Base-by-base conservation (phyloP, 2,797 vertebrate genomes). In the Dendrocincla tyrannina region DNA sequence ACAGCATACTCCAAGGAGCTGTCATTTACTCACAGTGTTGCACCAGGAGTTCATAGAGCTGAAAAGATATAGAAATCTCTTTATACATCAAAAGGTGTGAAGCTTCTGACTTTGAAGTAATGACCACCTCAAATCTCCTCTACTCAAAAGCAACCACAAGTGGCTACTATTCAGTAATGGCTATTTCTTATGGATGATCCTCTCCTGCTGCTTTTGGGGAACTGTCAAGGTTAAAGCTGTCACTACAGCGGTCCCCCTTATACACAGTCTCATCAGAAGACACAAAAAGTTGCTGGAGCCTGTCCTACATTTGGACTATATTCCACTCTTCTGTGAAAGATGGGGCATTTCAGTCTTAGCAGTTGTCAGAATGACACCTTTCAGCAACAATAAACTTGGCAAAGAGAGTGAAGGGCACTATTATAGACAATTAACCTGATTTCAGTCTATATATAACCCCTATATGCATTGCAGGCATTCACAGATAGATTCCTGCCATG, bases 391-490 rank as follows among this genome's bases (percentile, higher is more conserved):
- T 50, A 74, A 88, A 56, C 44, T 76, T 9, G 4, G 75, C 62
- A 92, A 85, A 69, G 83, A 63, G 56, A 88, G 74, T n/a, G 72
- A 94, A 82, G 47, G 37, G 37, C 37, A 67, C 53, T 81, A 22
- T 70, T 83, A 47, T 2, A 63, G 70, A 78, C 52, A 91, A 87
- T 92, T 87, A 95, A 91, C 93, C 86, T 94, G 69, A 82, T 86
- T 90, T 85, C 47, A 46, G 59, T 11, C 42, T 76, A 68, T 72
- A 77, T 44, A 49, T 85, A 91, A 32, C 25, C 42, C 53, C 46
- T 47, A 33, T 25, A 50, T 27, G 35, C 58, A 63, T 30, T 58
- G 50, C 39, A 85, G 56, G 30, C 46, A 28, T 25, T 91, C 75
- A 59, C 33, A 58, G 70, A 75, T 30, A 35, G 30, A 64, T 64